phyloP scores from a whole-genome alignment of 2,888 invertebrate species.

The Lasius fuliginosus region DNA sequence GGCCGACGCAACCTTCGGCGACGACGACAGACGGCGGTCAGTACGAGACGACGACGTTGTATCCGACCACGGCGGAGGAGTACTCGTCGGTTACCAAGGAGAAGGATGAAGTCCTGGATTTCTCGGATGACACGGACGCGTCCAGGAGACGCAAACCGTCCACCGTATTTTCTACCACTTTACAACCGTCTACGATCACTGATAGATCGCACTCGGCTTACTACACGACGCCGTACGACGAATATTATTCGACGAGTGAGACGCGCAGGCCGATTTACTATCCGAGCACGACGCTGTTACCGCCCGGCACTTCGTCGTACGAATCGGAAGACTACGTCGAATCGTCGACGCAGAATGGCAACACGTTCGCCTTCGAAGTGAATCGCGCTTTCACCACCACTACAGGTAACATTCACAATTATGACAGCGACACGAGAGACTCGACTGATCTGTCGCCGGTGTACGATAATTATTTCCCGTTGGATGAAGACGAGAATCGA shows the following conservation, averaged over 20 bases:
- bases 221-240: conserved; percentile 71
- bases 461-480: conserved; percentile 83
- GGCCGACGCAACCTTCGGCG: conserved; percentile 92
- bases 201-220: conserved; percentile 72
- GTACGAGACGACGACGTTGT: conserved; percentile 81
- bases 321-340: conserved; percentile 42
- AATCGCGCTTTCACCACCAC: conserved; percentile 85
- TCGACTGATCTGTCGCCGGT: conserved; percentile 66
- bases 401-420: conserved; percentile 65
- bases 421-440: conserved; percentile 68
- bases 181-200: conserved; percentile 63
- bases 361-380: conserved; percentile 86
- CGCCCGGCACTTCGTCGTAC: conserved; percentile 22
- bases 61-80: conserved; percentile 86
- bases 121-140: conserved; percentile 89
- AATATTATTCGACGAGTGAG: conserved; percentile 63
- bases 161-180: conserved; percentile 76
- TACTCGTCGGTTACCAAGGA: conserved; percentile 89
- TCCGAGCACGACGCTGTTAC: conserved; percentile 45
- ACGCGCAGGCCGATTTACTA: conserved; percentile 37
- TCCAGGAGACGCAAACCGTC: conserved; percentile 79
- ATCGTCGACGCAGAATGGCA: conserved; percentile 58
- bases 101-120: conserved; percentile 92
- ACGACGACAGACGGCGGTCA: conserved; percentile 71
- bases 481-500: conserved; percentile 74